Evolutionary conservation across 2,888 invertebrate species (phyloP).

Genomic region (Phyllotreta striolata): DNA sequence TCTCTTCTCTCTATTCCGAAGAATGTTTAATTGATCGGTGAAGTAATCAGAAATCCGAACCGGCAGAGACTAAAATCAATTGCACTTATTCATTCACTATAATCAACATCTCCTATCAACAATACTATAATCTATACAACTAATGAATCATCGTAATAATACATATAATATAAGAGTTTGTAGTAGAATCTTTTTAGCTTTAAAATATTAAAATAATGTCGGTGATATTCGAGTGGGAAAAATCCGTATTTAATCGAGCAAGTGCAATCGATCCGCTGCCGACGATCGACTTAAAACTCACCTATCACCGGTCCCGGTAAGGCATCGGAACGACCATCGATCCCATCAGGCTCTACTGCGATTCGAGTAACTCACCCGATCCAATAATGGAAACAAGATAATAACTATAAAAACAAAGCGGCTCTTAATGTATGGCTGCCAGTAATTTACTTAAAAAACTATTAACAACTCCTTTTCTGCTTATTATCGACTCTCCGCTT

Average conservation of each 20-base stretch:
- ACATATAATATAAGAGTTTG: no score
- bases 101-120: no score
- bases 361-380: conserved; percentile 53
- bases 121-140: no score
- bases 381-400: conserved; percentile 57
- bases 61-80: neutral
- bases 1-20: conserved; percentile 15
- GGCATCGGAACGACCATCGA: conserved; percentile 41
- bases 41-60: conserved; percentile 32
- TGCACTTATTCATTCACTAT: neutral
- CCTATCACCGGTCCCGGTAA: conserved; percentile 35
- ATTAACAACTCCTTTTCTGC: conserved; percentile 53
- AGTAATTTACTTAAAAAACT: conserved; percentile 53
- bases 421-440: conserved; percentile 53
- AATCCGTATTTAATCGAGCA: no score
- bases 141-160: no score
- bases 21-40: conserved; percentile 35
- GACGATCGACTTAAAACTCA: neutral
- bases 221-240: no score
- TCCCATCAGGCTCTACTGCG: conserved; percentile 51
- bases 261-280: neutral
- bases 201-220: no score
- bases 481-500: conserved; percentile 48
- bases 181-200: no score
- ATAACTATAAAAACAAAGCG: conserved; percentile 57